Percentiles rank a stretch among this genome's conserved stretches.
These are phyloP conservation scores for Idaea straminata DNA, from an alignment of 2,888 invertebrate genomes.

Conservation along the genomic window DNA sequence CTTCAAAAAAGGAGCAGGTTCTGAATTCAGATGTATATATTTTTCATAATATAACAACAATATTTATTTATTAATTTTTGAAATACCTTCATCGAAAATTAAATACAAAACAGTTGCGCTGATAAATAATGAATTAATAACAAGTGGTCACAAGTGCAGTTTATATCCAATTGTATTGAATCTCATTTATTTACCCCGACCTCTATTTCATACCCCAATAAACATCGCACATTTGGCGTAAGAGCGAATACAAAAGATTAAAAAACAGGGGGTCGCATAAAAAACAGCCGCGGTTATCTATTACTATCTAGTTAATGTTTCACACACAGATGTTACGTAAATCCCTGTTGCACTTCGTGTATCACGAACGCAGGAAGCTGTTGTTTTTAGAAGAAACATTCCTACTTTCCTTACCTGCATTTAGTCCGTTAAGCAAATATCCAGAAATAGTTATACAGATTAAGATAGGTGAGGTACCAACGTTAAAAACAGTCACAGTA, in stretches of 20 bases:
- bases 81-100: too few species aligned
- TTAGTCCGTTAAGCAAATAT: conserved; percentile 59
- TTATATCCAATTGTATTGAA: conserved; percentile 56
- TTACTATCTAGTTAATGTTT: conserved; percentile 78
- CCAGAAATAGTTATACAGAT: conserved; percentile 35
- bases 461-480: conserved; percentile 21
- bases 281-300: conserved; percentile 79
- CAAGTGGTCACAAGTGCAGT: conserved; percentile 73
- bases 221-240: conserved; percentile 74
- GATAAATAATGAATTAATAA: conserved; percentile 67
- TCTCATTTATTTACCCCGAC: conserved; percentile 41
- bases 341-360: conserved; percentile 46
- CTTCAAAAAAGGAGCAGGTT: conserved; percentile 13
- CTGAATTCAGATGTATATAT: too few species aligned
- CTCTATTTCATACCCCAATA: conserved; percentile 56
- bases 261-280: conserved; percentile 68
- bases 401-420: conserved; percentile 22
- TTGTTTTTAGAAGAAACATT: conserved; percentile 48
- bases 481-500: conserved; percentile 6
- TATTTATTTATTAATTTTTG: too few species aligned
- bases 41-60: too few species aligned
- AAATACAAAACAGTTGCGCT: conserved; percentile 48
- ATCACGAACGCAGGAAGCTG: conserved; percentile 38
- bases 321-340: conserved; percentile 74
- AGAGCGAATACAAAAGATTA: conserved; percentile 68